phyloP scores from a whole-genome alignment of 2,888 invertebrate genomes.

The Gerosis bhagava region DNA sequence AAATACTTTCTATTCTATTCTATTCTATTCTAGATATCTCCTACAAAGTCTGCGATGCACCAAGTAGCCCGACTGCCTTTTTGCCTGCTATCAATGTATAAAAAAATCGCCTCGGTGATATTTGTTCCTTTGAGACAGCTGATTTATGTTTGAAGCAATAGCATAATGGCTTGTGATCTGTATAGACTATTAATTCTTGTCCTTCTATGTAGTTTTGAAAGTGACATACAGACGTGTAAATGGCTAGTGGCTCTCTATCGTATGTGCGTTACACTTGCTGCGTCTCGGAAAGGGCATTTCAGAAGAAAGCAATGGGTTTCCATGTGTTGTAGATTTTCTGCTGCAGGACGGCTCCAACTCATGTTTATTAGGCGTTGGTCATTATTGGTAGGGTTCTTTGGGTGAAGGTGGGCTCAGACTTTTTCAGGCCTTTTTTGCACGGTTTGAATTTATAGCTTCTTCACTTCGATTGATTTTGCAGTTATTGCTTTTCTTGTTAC shows the following conservation, averaged over 20 bases:
- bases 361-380: background rate
- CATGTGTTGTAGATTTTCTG: background rate
- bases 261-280: background rate
- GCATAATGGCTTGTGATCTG: slow-evolving; percentile 2
- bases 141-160: background rate
- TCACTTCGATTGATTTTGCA: background rate
- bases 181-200: background rate
- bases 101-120: too few relatives aligned
- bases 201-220: slow-evolving; percentile 1
- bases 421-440: background rate
- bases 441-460: background rate
- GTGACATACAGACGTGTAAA: background rate
- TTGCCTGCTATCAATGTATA: too few relatives aligned
- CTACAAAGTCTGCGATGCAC: too few relatives aligned
- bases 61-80: too few relatives aligned
- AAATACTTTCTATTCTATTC: too few relatives aligned
- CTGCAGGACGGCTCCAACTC: background rate
- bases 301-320: background rate
- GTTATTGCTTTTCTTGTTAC: background rate
- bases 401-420: background rate
- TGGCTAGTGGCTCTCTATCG: slow-evolving; percentile 3
- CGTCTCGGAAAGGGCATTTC: background rate
- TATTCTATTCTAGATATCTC: too few relatives aligned
- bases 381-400: background rate
- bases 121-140: too few relatives aligned